These are phyloP conservation scores for Erebia palarica DNA, from an alignment of 2,888 invertebrate genomes.

Conservation along the genomic window DNA sequence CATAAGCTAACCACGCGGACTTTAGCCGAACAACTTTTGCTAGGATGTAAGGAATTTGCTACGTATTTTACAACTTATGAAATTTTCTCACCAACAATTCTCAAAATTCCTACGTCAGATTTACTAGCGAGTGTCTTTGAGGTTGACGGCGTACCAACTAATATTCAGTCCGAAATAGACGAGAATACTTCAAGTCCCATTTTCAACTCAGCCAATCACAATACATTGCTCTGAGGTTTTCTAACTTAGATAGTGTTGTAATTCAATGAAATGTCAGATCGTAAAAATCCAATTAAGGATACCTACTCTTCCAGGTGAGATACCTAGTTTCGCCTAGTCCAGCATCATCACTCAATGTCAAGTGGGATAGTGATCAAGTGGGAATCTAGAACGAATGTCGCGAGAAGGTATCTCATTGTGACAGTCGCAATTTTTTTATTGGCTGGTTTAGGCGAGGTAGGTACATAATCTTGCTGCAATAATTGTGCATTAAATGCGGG, in stretches of 20 bases:
- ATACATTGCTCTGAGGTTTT: background rate
- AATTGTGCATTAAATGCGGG: too few species aligned
- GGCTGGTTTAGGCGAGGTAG: too few species aligned
- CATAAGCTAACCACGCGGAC: conserved; percentile 6
- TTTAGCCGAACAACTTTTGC: conserved; percentile 9
- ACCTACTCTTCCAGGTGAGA: background rate
- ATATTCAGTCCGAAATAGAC: background rate
- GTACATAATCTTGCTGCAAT: too few species aligned
- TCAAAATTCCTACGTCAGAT: background rate
- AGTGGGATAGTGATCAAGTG: background rate
- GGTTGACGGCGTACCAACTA: background rate
- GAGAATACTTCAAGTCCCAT: background rate
- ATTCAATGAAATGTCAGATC: too few species aligned
- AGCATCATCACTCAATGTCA: background rate
- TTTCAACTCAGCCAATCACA: background rate
- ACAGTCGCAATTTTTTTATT: too few species aligned
- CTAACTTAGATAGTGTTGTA: too few species aligned
- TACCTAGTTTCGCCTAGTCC: background rate
- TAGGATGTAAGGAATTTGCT: background rate
- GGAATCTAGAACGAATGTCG: background rate
- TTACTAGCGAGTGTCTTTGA: background rate
- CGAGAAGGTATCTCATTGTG: too few species aligned
- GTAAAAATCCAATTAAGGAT: too few species aligned
- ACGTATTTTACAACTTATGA: background rate
- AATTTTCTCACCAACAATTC: background rate